A percentile compares a stretch with the other conserved stretches of the same genome.
Evolutionary conservation across 1,140 invertebrate species (phyloP).

Genomic region (Riptortus pedestris): DNA sequence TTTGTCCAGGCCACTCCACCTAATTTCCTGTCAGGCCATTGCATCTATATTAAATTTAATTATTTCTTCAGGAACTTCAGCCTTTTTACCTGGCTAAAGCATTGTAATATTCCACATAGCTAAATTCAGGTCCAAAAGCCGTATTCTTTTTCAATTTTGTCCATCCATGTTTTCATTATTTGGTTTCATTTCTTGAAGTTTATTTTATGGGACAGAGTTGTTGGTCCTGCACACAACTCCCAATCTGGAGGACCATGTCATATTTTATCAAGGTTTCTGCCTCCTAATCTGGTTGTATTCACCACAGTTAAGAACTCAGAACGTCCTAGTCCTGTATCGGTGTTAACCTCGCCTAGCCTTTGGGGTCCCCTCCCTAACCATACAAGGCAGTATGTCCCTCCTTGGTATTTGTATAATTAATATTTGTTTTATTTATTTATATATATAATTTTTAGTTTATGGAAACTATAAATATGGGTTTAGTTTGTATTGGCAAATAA

Average conservation of each 20-base stretch:
- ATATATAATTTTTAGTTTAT: too few relatives aligned
- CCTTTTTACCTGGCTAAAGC: conserved; percentile 21
- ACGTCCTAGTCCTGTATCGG: background rate
- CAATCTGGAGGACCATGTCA: too few relatives aligned
- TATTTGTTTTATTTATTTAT: too few relatives aligned
- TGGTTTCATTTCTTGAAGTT: background rate
- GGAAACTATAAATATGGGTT: too few relatives aligned
- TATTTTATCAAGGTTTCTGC: too few relatives aligned
- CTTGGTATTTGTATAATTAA: too few relatives aligned
- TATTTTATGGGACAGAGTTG: background rate
- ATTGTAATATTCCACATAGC: conserved; percentile 25
- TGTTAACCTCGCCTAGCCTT: background rate
- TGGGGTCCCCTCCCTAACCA: background rate
- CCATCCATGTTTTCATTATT: background rate
- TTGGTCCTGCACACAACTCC: background rate
- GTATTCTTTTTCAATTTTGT: background rate
- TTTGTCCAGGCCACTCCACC: conserved; percentile 26
- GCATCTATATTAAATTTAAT: conserved; percentile 21
- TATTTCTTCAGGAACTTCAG: conserved; percentile 22
- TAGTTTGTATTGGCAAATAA: too few relatives aligned
- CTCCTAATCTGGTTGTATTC: too few relatives aligned
- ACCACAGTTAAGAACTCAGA: background rate
- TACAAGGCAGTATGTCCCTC: too few relatives aligned
- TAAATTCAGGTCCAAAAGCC: background rate
- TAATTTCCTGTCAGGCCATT: conserved; percentile 24